A percentile compares a stretch with the other conserved stretches of the same genome.
Conservation (phyloP, 2,888 invertebrate genomes). For the Pilophorus perplexus region DNA sequence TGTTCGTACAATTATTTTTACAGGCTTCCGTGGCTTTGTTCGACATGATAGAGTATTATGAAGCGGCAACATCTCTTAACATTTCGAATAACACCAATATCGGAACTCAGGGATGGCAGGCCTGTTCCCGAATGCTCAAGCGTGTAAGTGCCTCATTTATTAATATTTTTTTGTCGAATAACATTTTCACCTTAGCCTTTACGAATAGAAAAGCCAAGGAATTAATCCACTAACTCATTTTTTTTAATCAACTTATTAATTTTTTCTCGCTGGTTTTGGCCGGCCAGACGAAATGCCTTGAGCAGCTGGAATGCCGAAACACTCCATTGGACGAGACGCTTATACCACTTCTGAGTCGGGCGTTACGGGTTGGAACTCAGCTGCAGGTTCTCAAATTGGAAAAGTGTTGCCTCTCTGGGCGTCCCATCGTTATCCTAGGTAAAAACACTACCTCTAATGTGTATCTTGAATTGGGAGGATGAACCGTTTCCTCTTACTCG, state of each 20-base stretch:
- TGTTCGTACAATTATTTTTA: background rate
- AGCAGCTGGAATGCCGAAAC: constrained; percentile 65
- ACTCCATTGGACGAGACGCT: constrained; percentile 65
- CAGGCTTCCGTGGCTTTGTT: constrained; percentile 71
- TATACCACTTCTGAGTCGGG: constrained; percentile 69
- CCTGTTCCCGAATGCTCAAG: constrained; percentile 74
- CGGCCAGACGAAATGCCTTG: constrained; percentile 64
- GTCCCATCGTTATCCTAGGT: constrained; percentile 73
- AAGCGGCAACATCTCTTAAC: constrained; percentile 72
- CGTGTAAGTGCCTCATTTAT: constrained; percentile 58
- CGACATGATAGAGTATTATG: constrained; percentile 91
- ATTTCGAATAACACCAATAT: constrained; percentile 74
- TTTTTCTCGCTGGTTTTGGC: background rate
- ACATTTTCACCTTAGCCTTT: too few relatives aligned
- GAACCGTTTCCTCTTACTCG: too few relatives aligned
- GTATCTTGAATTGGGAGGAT: too few relatives aligned
- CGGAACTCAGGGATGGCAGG: constrained; percentile 78
- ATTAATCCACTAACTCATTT: background rate
- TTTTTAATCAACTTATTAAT: background rate
- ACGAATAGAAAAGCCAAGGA: background rate
- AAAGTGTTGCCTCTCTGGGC: constrained; percentile 70
- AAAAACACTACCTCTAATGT: constrained; percentile 40
- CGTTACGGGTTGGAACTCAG: constrained; percentile 67
- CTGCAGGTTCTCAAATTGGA: constrained; percentile 75
- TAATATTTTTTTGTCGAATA: too few relatives aligned